Conservation (phyloP, 2,113 vertebrate genomes). For the Dipodomys spectabilis region DNA sequence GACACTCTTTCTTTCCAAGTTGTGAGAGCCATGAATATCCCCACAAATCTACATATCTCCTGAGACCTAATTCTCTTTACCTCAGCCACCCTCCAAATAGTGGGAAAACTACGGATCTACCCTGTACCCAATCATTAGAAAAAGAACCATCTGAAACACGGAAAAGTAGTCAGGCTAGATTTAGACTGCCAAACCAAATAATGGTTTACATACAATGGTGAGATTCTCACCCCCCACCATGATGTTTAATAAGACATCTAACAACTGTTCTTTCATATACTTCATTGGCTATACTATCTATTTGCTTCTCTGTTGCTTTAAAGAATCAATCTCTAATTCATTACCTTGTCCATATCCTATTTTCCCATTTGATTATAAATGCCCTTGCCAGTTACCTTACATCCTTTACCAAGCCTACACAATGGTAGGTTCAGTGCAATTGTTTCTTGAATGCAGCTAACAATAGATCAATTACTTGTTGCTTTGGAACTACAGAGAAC, state of each 20-base stretch:
- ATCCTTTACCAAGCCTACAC: background rate
- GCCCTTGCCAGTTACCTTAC: background rate
- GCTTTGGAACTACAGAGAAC: background rate
- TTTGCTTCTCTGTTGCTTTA: conserved; percentile 4
- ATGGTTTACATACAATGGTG: background rate
- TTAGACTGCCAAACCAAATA: background rate
- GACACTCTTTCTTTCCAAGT: background rate
- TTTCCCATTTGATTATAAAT: conserved; percentile 39
- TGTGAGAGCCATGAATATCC: background rate
- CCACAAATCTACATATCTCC: background rate
- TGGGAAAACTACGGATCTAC: background rate
- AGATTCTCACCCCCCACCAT: background rate
- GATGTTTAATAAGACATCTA: background rate
- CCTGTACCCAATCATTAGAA: background rate
- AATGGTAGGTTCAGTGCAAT: background rate
- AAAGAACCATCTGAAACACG: background rate
- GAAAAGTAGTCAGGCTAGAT: background rate
- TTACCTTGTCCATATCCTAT: background rate
- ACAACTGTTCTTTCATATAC: background rate
- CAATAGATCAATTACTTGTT: background rate
- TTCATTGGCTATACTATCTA: background rate
- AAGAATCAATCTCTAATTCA: conserved; percentile 16
- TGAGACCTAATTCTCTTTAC: background rate
- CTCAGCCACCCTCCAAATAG: background rate
- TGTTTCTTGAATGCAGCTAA: background rate